A percentile compares a stretch with the other conserved stretches of the same genome.
Conservation (phyloP, 2,888 invertebrate genomes). For the Allolobophora icterica region DNA sequence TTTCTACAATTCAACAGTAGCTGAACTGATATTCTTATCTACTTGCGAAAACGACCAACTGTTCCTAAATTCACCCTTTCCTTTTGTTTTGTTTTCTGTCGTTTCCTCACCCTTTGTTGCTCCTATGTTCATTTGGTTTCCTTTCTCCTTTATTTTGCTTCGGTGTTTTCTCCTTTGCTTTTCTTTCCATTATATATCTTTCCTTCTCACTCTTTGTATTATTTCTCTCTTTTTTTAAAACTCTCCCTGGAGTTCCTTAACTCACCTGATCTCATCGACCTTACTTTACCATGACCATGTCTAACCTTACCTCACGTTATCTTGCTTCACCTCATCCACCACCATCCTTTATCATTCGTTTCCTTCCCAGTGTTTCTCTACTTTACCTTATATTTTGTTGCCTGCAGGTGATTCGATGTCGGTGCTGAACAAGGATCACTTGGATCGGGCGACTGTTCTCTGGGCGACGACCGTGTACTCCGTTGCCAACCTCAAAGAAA, state of each 20-base stretch:
- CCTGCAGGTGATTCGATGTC: constrained; percentile 75
- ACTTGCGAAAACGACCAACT: too few species aligned
- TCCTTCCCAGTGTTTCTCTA: neutral
- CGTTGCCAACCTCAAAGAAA: constrained; percentile 75
- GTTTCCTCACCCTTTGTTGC: neutral
- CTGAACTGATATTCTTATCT: too few species aligned
- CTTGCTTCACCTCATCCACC: neutral
- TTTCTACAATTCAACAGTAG: too few species aligned
- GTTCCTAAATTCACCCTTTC: too few species aligned
- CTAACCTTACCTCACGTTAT: neutral
- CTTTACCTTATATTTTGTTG: neutral
- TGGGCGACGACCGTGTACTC: constrained; percentile 81
- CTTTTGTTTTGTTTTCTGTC: neutral
- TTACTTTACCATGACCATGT: neutral
- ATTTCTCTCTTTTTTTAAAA: neutral
- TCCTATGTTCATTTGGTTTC: too few species aligned
- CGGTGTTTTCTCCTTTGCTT: neutral
- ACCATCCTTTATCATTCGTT: neutral
- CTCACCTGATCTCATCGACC: neutral
- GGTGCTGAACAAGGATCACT: constrained; percentile 74
- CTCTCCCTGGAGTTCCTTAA: neutral
- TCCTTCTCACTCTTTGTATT: neutral
- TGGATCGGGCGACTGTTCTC: constrained; percentile 79
- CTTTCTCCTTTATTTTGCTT: too few species aligned
- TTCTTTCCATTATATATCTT: neutral